Evolutionary conservation across 2,797 vertebrate species (phyloP).

Genomic region (Chaunax sp.): DNA sequence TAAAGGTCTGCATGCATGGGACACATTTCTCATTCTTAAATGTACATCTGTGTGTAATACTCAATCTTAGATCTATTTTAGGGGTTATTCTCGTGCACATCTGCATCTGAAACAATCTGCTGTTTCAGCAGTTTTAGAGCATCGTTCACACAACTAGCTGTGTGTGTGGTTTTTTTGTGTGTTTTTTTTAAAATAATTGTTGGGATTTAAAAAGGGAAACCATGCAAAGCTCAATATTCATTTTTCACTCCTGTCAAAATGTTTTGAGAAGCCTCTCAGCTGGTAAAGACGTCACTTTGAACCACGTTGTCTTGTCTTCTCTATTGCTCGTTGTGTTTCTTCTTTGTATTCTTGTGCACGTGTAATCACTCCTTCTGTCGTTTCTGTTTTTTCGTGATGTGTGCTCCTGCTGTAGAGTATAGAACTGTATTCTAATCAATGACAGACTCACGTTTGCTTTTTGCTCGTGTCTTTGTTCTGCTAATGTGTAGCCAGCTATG

Average conservation of each 20-base stretch:
- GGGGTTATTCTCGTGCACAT: slow-evolving; percentile 63
- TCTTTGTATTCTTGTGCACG: slow-evolving; percentile 67
- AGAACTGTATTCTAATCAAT: slow-evolving; percentile 61
- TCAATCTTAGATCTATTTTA: slow-evolving; percentile 38
- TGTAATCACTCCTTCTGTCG: slow-evolving; percentile 59
- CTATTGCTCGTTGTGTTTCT: slow-evolving; percentile 65
- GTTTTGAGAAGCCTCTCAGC: slow-evolving; percentile 50
- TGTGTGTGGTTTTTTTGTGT: neutral
- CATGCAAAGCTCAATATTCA: slow-evolving; percentile 61
- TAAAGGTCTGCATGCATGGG: slow-evolving; percentile 69
- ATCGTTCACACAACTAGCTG: slow-evolving; percentile 26
- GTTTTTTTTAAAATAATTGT: slow-evolving; percentile 32
- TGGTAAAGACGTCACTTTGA: slow-evolving; percentile 49
- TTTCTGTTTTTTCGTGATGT: slow-evolving; percentile 43
- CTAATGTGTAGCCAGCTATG: slow-evolving; percentile 60
- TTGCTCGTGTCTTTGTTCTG: slow-evolving; percentile 57
- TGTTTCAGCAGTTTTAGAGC: slow-evolving; percentile 56
- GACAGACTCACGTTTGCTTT: slow-evolving; percentile 57
- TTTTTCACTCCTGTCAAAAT: slow-evolving; percentile 47
- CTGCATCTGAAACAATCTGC: slow-evolving; percentile 52
- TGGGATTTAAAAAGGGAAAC: slow-evolving; percentile 79
- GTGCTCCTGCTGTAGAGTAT: slow-evolving; percentile 53
- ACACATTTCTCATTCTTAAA: slow-evolving; percentile 65
- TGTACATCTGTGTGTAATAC: slow-evolving; percentile 65
- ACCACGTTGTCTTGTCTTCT: slow-evolving; percentile 71